A percentile compares a stretch with the other conserved stretches of the same genome.
Conservation (phyloP, 2,797 vertebrate species). For the Gephyroberyx darwinii region DNA sequence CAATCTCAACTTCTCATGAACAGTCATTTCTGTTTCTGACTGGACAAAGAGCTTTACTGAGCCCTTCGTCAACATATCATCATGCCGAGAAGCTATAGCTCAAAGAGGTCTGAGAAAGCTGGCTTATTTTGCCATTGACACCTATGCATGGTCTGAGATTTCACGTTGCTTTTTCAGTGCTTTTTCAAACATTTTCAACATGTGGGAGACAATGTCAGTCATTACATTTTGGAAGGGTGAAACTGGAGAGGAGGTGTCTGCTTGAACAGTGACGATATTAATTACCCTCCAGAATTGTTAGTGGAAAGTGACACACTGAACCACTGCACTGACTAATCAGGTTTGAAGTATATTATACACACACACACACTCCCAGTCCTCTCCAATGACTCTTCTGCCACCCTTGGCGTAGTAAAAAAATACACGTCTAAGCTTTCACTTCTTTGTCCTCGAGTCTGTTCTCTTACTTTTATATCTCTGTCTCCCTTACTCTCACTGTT, state of each 20-base stretch:
- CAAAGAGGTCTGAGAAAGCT: constrained; percentile 28
- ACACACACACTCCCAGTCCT: constrained; percentile 46
- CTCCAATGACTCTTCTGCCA: constrained; percentile 42
- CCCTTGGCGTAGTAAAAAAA: neutral
- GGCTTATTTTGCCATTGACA: constrained; percentile 45
- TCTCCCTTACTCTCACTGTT: constrained; percentile 1
- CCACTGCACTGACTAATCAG: constrained; percentile 55
- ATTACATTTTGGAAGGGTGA: constrained; percentile 49
- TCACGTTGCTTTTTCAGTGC: constrained; percentile 30
- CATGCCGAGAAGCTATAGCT: no score
- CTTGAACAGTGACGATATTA: constrained; percentile 57
- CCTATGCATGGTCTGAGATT: constrained; percentile 17
- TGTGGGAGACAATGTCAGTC: constrained; percentile 54
- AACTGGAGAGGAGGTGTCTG: constrained; percentile 41
- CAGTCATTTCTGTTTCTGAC: constrained; percentile 9
- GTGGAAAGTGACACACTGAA: constrained; percentile 67
- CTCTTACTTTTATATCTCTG: neutral
- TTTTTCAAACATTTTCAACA: constrained; percentile 49
- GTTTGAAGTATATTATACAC: constrained; percentile 61
- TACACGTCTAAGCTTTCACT: constrained; percentile 17
- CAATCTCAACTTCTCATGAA: constrained; percentile 23
- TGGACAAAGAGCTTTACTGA: neutral
- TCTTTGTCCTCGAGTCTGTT: constrained; percentile 17
- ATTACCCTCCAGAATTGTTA: constrained; percentile 60
- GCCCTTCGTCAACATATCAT: constrained; percentile 18